phyloP scores from a whole-genome alignment of 2,113 vertebrate species.

The Notothenia rossii region DNA sequence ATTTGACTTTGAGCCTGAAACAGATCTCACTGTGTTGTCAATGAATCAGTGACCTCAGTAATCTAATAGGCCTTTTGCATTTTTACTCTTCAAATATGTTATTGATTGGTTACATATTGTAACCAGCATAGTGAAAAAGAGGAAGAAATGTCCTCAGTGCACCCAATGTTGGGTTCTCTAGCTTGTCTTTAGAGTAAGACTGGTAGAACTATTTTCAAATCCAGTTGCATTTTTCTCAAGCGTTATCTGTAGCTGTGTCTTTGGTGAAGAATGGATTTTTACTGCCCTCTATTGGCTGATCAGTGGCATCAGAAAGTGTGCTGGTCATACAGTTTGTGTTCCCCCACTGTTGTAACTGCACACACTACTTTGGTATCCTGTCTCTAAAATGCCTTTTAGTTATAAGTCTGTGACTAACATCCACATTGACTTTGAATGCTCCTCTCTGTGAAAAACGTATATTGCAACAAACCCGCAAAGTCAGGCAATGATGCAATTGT shows the following conservation, averaged over 20 bases:
- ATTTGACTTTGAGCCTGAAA: background rate
- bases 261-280: slow-evolving; percentile 36
- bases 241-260: background rate
- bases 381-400: background rate
- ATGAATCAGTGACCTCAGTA: background rate
- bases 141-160: background rate
- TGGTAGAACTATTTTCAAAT: background rate
- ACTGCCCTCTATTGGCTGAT: slow-evolving; percentile 61
- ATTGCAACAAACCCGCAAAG: no score
- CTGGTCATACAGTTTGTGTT: background rate
- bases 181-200: background rate
- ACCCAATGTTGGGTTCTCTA: background rate
- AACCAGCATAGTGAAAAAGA: background rate
- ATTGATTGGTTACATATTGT: background rate
- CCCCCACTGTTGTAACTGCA: background rate
- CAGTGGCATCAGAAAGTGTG: background rate
- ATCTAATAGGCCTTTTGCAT: background rate
- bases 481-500: background rate
- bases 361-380: background rate
- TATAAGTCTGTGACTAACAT: background rate
- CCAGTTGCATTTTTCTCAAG: background rate
- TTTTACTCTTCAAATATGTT: background rate
- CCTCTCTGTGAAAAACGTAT: background rate
- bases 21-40: background rate
- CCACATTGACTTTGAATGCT: no score